Conservation (phyloP, 1,140 invertebrate species). For the Pinna nobilis region DNA sequence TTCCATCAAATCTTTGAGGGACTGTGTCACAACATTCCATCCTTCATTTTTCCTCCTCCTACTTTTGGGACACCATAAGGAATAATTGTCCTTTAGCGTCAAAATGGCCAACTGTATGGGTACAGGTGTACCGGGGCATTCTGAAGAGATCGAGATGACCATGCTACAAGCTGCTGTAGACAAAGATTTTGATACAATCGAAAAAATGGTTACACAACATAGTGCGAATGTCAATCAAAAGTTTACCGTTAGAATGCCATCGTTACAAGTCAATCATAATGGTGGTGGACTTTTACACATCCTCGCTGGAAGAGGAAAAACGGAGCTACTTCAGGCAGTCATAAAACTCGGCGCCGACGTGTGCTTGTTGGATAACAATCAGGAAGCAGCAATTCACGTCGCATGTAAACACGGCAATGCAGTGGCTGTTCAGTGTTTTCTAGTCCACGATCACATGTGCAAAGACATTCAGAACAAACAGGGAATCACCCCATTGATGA, state of each 20-base stretch:
- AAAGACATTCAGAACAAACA: conserved; percentile 55
- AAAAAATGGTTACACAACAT: conserved; percentile 28
- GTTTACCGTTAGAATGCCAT: conserved; percentile 49
- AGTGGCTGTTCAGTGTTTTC: conserved; percentile 45
- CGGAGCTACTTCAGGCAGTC: conserved; percentile 38
- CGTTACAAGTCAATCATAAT: conserved; percentile 40
- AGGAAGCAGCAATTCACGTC: conserved; percentile 55
- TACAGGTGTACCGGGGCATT: conserved; percentile 8
- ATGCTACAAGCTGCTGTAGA: conserved; percentile 50
- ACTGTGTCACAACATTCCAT: neutral
- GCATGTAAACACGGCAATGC: conserved; percentile 54
- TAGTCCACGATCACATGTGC: conserved; percentile 34
- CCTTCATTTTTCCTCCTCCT: too few species aligned
- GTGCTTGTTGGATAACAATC: conserved; percentile 47
- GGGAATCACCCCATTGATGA: conserved; percentile 56
- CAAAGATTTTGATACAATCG: conserved; percentile 37
- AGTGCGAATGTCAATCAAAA: conserved; percentile 50
- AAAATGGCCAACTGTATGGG: neutral
- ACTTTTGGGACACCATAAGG: too few species aligned
- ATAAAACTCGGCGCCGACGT: conserved; percentile 46
- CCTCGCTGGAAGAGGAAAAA: conserved; percentile 43
- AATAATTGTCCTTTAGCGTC: neutral
- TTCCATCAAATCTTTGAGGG: neutral
- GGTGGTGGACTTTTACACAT: conserved; percentile 53
- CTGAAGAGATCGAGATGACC: conserved; percentile 24